These are phyloP conservation scores for Diachasmimorpha longicaudata DNA, from an alignment of 1,140 invertebrate genomes.

Conservation along the genomic window DNA sequence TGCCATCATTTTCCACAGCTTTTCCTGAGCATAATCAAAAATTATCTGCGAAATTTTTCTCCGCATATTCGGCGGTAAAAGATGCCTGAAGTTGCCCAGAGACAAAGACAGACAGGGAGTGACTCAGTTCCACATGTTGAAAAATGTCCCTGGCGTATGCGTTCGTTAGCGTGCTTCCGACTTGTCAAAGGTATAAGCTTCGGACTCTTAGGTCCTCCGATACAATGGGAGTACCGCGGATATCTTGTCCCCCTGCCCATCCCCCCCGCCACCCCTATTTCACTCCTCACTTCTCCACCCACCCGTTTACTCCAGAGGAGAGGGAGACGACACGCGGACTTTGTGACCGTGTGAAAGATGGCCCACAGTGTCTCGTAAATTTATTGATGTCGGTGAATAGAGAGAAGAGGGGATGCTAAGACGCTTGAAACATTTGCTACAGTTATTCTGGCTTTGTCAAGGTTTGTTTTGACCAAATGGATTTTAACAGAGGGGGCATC, in stretches of 20 bases:
- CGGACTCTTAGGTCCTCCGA: slow-evolving; percentile 1
- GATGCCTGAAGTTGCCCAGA: too few relatives aligned
- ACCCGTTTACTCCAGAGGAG: not conserved
- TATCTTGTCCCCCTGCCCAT: slow-evolving; percentile 21
- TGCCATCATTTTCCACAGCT: too few relatives aligned
- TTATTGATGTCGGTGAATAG: slow-evolving; percentile 17
- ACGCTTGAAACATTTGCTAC: not conserved
- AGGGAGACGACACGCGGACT: slow-evolving; percentile 15
- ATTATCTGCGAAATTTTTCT: too few relatives aligned
- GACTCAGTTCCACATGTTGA: slow-evolving; percentile 6
- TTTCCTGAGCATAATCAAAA: too few relatives aligned
- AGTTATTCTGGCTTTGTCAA: not conserved
- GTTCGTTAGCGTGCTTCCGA: slow-evolving; percentile 30
- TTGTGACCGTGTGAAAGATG: slow-evolving; percentile 28
- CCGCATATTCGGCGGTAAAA: too few relatives aligned
- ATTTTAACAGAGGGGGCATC: not conserved
- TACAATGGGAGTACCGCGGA: slow-evolving; percentile 25
- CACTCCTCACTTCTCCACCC: not conserved
- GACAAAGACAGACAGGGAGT: not conserved
- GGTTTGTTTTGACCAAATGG: not conserved
- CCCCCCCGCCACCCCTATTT: too few relatives aligned
- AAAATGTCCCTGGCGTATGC: slow-evolving; percentile 24
- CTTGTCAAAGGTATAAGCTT: slow-evolving; percentile 27
- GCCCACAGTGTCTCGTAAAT: slow-evolving; percentile 25
- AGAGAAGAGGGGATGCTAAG: not conserved